These are phyloP conservation scores for Epinephelus lanceolatus DNA, from an alignment of 2,113 vertebrate genomes.

Conservation along the genomic window DNA sequence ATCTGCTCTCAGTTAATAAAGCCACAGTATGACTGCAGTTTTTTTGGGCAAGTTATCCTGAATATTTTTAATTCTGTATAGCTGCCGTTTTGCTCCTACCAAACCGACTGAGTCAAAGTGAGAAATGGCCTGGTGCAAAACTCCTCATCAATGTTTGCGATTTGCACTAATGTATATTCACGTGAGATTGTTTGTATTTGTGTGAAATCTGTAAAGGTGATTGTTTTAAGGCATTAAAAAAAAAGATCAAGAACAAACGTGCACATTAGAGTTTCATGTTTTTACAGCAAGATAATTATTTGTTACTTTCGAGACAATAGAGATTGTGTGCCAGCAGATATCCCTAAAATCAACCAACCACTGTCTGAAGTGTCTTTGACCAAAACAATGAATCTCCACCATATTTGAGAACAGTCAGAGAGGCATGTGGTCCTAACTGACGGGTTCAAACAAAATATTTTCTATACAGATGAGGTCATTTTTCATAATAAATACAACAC, in stretches of 20 bases:
- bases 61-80: slow-evolving; percentile 31
- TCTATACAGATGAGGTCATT: background rate
- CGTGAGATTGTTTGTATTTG: slow-evolving; percentile 60
- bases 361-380: background rate
- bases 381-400: background rate
- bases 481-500: background rate
- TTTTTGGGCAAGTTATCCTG: slow-evolving; percentile 17
- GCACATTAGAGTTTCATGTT: background rate
- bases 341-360: background rate
- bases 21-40: slow-evolving; percentile 11
- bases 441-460: background rate
- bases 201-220: slow-evolving; percentile 62
- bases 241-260: slow-evolving; percentile 2
- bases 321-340: background rate
- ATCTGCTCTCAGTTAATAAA: slow-evolving; percentile 8
- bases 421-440: background rate
- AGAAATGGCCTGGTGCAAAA: slow-evolving; percentile 33
- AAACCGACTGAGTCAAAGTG: slow-evolving; percentile 25
- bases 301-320: background rate
- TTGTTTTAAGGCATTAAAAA: slow-evolving; percentile 76
- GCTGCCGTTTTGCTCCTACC: slow-evolving; percentile 27
- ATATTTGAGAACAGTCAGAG: too few species aligned
- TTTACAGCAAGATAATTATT: slow-evolving; percentile 3
- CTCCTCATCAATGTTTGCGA: slow-evolving; percentile 50
- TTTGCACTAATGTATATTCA: slow-evolving; percentile 80